Percentiles rank a stretch among this genome's conserved stretches.
Conservation (phyloP, 2,113 vertebrate genomes). For the Aleadryas rufinucha region DNA sequence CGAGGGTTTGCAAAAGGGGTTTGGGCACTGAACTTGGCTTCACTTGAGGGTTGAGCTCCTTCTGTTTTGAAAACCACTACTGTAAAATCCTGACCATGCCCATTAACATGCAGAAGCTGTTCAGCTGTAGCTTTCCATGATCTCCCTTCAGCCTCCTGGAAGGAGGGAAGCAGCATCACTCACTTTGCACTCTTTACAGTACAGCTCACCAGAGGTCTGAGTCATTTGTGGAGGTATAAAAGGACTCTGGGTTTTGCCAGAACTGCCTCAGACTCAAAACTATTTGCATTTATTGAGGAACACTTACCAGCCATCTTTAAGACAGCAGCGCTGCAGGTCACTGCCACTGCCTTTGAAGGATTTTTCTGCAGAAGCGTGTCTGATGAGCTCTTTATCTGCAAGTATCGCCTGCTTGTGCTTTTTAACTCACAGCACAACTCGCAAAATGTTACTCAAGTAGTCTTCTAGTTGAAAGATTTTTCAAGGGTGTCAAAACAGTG, state of each 20-base stretch:
- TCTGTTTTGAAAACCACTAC: background rate
- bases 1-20: background rate
- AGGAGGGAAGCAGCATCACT: background rate
- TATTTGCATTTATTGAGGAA: background rate
- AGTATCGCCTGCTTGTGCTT: rapidly evolving
- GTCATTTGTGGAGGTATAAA: background rate
- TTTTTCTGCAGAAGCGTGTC: background rate
- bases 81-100: background rate
- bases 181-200: background rate
- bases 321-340: background rate
- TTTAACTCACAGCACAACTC: background rate
- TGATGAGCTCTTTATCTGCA: background rate
- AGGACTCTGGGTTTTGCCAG: background rate
- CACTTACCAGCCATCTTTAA: background rate
- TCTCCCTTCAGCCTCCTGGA: background rate
- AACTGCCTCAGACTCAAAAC: background rate
- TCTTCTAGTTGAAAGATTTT: background rate
- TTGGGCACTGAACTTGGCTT: background rate
- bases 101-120: slow-evolving; percentile 43
- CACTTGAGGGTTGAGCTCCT: background rate
- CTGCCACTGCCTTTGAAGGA: background rate
- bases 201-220: background rate
- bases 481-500: background rate
- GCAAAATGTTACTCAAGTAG: background rate
- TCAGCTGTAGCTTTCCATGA: background rate